Evolutionary conservation across 64 coral and sea anemone species (phyloP).

Genomic region (Montipora foliosa): DNA sequence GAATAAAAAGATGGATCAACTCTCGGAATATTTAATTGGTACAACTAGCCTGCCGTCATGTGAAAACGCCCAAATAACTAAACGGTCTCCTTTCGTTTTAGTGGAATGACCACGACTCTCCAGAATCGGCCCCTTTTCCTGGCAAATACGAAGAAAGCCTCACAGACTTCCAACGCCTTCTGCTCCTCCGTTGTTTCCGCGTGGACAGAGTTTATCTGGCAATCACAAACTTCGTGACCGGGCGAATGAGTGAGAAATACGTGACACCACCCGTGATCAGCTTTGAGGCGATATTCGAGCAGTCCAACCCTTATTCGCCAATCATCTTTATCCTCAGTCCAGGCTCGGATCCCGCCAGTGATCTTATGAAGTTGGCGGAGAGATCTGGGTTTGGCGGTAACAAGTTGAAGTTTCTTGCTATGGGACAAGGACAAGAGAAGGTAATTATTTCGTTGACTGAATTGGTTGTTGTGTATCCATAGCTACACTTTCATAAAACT

Average conservation of each 20-base stretch:
- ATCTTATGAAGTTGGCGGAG: conserved; percentile 98
- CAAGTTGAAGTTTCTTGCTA: conserved; percentile 95
- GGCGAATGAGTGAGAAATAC: conserved; percentile 98
- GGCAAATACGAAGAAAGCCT: conserved; percentile 92
- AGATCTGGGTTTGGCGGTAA: conserved; percentile 98
- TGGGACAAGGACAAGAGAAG: conserved; percentile 99
- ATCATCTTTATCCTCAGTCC: conserved; percentile 99
- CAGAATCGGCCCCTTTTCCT: conserved; percentile 85
- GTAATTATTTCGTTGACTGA: conserved; percentile 3
- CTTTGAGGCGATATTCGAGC: conserved; percentile 98
- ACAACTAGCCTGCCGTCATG: too few relatives aligned
- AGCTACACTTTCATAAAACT: background rate
- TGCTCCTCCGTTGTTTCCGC: conserved; percentile 95
- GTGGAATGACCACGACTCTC: conserved; percentile 93
- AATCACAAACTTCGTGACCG: conserved; percentile 97
- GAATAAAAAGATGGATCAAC: too few relatives aligned
- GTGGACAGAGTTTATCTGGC: conserved; percentile 97
- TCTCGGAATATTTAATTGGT: too few relatives aligned
- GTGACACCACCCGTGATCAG: conserved; percentile 98
- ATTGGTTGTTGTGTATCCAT: background rate
- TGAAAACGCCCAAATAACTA: background rate
- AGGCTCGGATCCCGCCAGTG: conserved; percentile 98
- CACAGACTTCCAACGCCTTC: conserved; percentile 94
- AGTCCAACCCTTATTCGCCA: conserved; percentile 91
- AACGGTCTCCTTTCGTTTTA: conserved; percentile 28